A percentile compares a stretch with the other conserved stretches of the same genome.
Evolutionary conservation across 2,888 invertebrate genomes (phyloP).

Genomic region (Spatulosminthurus flaviceps): DNA sequence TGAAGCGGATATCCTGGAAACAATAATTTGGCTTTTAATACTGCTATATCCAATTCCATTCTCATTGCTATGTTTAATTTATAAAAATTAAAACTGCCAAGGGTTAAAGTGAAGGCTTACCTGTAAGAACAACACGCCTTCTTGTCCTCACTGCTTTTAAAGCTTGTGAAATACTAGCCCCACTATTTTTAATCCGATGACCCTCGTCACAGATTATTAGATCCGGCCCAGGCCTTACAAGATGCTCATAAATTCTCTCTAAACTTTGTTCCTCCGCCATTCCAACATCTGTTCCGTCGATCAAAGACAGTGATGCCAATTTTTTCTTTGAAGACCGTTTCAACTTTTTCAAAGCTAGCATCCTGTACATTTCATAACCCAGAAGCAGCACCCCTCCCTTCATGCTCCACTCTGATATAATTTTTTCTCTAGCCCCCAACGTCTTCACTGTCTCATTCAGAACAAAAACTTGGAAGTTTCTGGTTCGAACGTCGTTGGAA

Average conservation of each 20-base stretch:
- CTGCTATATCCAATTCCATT: too few relatives aligned
- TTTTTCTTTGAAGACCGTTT: conserved; percentile 73
- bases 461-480: conserved; percentile 88
- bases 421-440: conserved; percentile 84
- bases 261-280: conserved; percentile 68
- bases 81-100: too few relatives aligned
- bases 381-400: conserved; percentile 93
- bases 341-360: conserved; percentile 82
- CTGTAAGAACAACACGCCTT: conserved; percentile 93
- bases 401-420: conserved; percentile 81
- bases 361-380: conserved; percentile 95
- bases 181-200: conserved; percentile 97
- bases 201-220: conserved; percentile 96
- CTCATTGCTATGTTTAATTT: too few relatives aligned
- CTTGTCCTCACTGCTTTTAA: conserved; percentile 94
- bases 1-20: conserved; percentile 87
- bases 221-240: conserved; percentile 92
- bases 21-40: too few relatives aligned
- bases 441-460: conserved; percentile 95
- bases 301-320: conserved; percentile 64
- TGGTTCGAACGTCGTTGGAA: conserved; percentile 75
- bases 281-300: conserved; percentile 18
- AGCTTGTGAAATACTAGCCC: conserved; percentile 94
- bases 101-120: not conserved
- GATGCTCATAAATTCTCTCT: conserved; percentile 78